These are phyloP conservation scores for Porites australiensis DNA, from an alignment of 64 coral and sea anemone species.

Conservation along the genomic window DNA sequence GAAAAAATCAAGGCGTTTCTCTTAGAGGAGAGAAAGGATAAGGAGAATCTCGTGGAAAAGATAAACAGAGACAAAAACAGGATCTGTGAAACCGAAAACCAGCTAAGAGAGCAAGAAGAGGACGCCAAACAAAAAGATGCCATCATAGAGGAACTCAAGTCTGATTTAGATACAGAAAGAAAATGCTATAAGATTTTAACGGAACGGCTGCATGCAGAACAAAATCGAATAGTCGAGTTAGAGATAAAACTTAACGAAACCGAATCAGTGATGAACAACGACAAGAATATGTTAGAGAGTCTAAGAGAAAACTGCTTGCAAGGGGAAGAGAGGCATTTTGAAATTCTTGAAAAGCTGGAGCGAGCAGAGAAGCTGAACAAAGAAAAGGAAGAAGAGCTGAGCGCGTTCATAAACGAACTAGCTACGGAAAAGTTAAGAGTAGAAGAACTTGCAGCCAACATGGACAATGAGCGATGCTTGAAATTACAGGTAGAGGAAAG, in stretches of 20 bases:
- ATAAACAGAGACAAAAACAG: slow-evolving; percentile 54
- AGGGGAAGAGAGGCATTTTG: slow-evolving; percentile 37
- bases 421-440: slow-evolving; percentile 39
- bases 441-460: slow-evolving; percentile 35
- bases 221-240: slow-evolving; percentile 48
- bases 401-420: slow-evolving; percentile 40
- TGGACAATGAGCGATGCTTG: slow-evolving; percentile 34
- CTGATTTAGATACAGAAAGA: slow-evolving; percentile 69
- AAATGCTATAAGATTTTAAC: slow-evolving; percentile 65
- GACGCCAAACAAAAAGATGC: slow-evolving; percentile 17
- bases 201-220: slow-evolving; percentile 61
- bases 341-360: slow-evolving; percentile 61
- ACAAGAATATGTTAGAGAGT: slow-evolving; percentile 40
- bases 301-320: slow-evolving; percentile 20
- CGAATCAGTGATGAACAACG: slow-evolving; percentile 58
- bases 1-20: slow-evolving; percentile 47
- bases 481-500: slow-evolving; percentile 51
- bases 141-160: slow-evolving; percentile 54
- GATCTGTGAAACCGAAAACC: slow-evolving; percentile 43
- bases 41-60: slow-evolving; percentile 32
- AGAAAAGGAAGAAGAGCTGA: slow-evolving; percentile 82
- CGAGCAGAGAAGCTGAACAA: slow-evolving; percentile 59
- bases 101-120: slow-evolving; percentile 49
- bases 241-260: slow-evolving; percentile 65
- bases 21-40: slow-evolving; percentile 40